phyloP scores from a whole-genome alignment of 1,140 invertebrate species.

The Parasteatoda tepidariorum region DNA sequence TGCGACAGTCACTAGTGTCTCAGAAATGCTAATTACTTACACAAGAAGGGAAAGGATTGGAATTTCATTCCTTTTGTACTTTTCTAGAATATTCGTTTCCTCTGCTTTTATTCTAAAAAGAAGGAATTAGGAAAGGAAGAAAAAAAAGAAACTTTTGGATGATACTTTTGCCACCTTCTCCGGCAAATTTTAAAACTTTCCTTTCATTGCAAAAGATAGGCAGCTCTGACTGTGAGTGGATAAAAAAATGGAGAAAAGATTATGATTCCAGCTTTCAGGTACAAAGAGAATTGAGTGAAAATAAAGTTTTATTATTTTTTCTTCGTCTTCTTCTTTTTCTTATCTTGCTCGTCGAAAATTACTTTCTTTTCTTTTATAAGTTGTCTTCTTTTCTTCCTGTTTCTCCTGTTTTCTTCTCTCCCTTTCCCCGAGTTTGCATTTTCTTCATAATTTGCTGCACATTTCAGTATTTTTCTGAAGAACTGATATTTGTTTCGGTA shows the following conservation, averaged over 20 bases:
- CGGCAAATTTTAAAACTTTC: background rate
- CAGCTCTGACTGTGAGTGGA: background rate
- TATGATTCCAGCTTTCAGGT: conserved; percentile 3
- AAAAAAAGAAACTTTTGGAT: background rate
- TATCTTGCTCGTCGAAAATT: conserved; percentile 57
- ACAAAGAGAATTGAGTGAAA: conserved; percentile 55
- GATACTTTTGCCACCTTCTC: background rate
- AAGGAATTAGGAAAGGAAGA: background rate
- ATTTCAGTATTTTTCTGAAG: background rate
- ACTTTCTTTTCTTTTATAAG: conserved; percentile 26
- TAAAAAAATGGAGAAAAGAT: conserved; percentile 31
- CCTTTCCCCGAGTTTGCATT: background rate
- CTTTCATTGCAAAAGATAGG: background rate
- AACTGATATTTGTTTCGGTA: conserved; percentile 42
- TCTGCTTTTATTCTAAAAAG: no score
- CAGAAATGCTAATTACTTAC: no score
- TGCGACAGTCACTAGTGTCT: no score
- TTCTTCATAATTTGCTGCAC: conserved; percentile 51
- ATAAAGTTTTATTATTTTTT: no score
- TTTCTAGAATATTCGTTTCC: no score
- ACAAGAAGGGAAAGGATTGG: no score
- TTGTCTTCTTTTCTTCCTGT: background rate
- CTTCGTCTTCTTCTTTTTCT: no score
- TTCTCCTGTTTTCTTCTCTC: background rate
- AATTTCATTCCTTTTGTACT: no score